Conservation (phyloP, 2,888 invertebrate species). For the Cepaea hortensis region DNA sequence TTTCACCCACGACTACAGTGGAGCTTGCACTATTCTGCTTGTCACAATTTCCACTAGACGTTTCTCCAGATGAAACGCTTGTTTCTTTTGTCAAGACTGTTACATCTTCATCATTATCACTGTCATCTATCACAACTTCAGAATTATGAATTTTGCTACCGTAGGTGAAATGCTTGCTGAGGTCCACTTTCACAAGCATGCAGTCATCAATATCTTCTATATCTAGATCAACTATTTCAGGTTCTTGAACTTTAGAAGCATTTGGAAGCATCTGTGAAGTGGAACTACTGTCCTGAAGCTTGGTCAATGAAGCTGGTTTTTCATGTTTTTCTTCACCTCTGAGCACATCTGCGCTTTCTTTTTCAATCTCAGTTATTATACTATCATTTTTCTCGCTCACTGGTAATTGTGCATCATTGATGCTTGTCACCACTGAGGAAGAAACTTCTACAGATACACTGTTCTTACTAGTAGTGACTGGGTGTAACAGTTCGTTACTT, state of each 20-base stretch:
- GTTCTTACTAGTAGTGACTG: too few relatives aligned
- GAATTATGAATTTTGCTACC: constrained; percentile 22
- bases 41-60: background rate
- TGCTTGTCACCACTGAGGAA: too few relatives aligned
- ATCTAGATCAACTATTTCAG: constrained; percentile 21
- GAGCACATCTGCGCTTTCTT: background rate
- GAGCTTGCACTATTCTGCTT: background rate
- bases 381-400: too few relatives aligned
- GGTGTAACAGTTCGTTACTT: too few relatives aligned
- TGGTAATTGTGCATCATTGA: too few relatives aligned
- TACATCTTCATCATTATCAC: constrained; percentile 28
- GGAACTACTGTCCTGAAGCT: background rate
- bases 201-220: constrained; percentile 41
- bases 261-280: background rate
- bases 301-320: background rate
- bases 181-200: constrained; percentile 33
- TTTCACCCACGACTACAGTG: background rate
- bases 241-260: background rate
- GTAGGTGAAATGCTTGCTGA: constrained; percentile 6
- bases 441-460: too few relatives aligned
- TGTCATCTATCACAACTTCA: constrained; percentile 25
- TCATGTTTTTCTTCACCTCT: background rate
- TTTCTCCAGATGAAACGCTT: background rate
- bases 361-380: too few relatives aligned
- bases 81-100: too few relatives aligned